Base-by-base conservation (phyloP, 2,888 invertebrate species). In the Hemistola chrysoprasaria region DNA sequence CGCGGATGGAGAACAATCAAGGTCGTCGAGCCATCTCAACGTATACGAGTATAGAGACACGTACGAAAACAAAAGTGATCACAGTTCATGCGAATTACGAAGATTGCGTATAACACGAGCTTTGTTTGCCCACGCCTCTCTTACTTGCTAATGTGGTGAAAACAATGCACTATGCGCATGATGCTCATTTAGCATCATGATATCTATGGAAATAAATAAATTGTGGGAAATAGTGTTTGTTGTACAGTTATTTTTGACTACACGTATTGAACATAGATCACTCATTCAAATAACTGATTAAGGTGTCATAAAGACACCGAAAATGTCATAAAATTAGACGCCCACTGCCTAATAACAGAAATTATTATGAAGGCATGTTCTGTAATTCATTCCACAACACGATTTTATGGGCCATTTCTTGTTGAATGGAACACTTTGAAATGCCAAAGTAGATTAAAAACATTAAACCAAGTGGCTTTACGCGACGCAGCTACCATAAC, bases 61-160 rank as follows among this genome's bases (percentile, higher is more conserved):
- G 61, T 62, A 69, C 68, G 80, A 85, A 86, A 85, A 75, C 78
- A 84, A 85, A 82, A 86, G 84, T 82, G 76, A 75, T 74, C 71
- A 65, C 69, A 66, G 62, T 74, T 78, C 71, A 76, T 70, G 70
- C 33, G 29, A 7, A 29, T 10, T 24, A 57, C 57, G 50, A 58
- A 63, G 61, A 63, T 68, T 73, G 65, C 70, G 61, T 74, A 67
- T n/a, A 75, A 63, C 48, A 40, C 35, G 35, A 36, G 38, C 43
- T 47, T 50, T 30, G 40, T 43, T 40, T 44, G 43, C 46, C 40
- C 32, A 43, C 33, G 40, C 32, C 23, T 30, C 25, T 22, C 35
- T 41, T 35, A 33, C 38, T 34, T 30, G 22, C 39, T 53, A 46
- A 41, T 42, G 30, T n/a, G 10, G 27, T 22, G 29, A 34, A 29